phyloP scores from a whole-genome alignment of 2,888 invertebrate genomes.

The Sericinus montela region DNA sequence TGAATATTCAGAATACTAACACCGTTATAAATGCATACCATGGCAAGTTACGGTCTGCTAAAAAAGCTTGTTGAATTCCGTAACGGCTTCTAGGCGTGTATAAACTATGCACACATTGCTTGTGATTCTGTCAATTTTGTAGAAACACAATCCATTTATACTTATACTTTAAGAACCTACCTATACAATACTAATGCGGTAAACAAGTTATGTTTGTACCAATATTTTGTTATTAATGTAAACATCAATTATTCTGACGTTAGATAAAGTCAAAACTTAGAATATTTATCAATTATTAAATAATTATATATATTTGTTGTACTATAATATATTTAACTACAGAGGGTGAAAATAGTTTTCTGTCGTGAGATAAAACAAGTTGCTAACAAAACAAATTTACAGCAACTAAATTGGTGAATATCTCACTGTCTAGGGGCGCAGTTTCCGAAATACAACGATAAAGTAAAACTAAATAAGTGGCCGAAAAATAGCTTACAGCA shows the following conservation, averaged over 20 bases:
- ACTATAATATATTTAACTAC: background rate
- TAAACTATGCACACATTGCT: conserved; percentile 14
- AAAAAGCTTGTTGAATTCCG: conserved; percentile 9
- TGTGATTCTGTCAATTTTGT: conserved; percentile 14
- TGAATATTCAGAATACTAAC: conserved; percentile 9
- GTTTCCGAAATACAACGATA: conserved; percentile 57
- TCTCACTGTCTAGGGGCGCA: conserved; percentile 66
- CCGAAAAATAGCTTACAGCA: conserved; percentile 58
- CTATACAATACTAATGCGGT: too few species aligned
- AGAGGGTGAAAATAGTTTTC: conserved; percentile 15
- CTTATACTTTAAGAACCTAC: too few species aligned
- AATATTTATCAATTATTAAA: too few species aligned
- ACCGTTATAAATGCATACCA: background rate
- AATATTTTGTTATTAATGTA: too few species aligned
- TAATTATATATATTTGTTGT: too few species aligned
- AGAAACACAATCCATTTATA: conserved; percentile 3
- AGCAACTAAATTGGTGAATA: conserved; percentile 72
- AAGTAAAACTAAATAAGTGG: conserved; percentile 72
- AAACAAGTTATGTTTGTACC: too few species aligned
- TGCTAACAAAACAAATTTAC: conserved; percentile 64
- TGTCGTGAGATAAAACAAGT: conserved; percentile 27
- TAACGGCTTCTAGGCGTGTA: conserved; percentile 2
- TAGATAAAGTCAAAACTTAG: too few species aligned
- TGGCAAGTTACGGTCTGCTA: conserved; percentile 1
- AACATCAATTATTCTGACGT: too few species aligned